Conservation (phyloP, 2,888 invertebrate species). For the Ichneumoninae sp. region DNA sequence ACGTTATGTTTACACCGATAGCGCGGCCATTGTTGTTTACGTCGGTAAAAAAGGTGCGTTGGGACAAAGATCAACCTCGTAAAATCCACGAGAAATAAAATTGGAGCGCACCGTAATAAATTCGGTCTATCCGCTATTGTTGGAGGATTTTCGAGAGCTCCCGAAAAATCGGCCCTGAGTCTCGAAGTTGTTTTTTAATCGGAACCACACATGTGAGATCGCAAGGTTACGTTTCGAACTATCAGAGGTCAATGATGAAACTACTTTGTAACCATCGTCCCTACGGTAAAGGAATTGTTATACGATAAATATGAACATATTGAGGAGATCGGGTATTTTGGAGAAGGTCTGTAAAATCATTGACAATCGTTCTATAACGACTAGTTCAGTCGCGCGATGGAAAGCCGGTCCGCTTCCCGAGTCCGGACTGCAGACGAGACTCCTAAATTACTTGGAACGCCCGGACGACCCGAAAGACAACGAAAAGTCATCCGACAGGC, state of each 20-base stretch:
- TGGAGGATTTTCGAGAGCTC: background rate
- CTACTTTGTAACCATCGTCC: background rate
- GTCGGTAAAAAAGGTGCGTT: background rate
- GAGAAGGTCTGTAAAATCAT: constrained; percentile 11
- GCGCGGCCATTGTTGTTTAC: constrained; percentile 8
- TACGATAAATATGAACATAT: constrained; percentile 28
- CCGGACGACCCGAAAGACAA: background rate
- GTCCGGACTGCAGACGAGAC: constrained; percentile 24
- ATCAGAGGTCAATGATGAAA: background rate
- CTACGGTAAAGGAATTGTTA: background rate
- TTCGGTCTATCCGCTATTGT: background rate
- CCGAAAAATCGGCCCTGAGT: background rate
- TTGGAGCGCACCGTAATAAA: too few relatives aligned
- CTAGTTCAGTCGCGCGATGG: background rate
- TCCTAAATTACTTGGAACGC: constrained; percentile 35
- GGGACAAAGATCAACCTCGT: background rate
- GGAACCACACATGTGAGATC: background rate
- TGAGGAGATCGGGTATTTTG: background rate
- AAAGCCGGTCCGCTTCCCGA: background rate
- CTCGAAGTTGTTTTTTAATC: background rate
- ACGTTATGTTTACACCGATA: constrained; percentile 26
- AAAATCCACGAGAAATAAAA: background rate
- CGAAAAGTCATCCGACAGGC: background rate
- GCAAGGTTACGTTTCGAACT: background rate
- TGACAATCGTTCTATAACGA: constrained; percentile 1